These are phyloP conservation scores for Conops quadrifasciatus DNA, from an alignment of 2,888 invertebrate species.

Conservation along the genomic window DNA sequence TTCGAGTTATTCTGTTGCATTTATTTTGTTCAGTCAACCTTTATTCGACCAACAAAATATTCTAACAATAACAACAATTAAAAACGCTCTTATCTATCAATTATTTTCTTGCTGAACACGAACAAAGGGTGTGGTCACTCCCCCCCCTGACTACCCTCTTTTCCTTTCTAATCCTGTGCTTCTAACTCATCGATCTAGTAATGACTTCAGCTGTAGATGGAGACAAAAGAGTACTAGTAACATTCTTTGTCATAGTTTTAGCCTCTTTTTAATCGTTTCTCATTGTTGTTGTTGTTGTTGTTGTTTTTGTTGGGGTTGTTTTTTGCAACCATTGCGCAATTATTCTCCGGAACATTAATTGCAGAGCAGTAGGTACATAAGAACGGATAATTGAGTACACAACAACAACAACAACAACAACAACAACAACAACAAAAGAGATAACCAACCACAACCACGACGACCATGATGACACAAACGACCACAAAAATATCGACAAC, in stretches of 20 bases:
- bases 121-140: too few relatives aligned
- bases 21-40: background rate
- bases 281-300: background rate
- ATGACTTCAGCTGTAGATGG: too few relatives aligned
- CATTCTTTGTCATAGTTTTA: background rate
- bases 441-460: too few relatives aligned
- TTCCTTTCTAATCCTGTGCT: too few relatives aligned
- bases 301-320: background rate
- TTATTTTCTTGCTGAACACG: too few relatives aligned
- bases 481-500: too few relatives aligned
- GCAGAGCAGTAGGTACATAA: background rate
- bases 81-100: conserved; percentile 1
- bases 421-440: background rate
- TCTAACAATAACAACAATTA: conserved; percentile 16
- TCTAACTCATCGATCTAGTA: too few relatives aligned
- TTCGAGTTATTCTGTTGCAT: conserved; percentile 7
- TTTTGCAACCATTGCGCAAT: conserved; percentile 17
- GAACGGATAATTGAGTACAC: background rate
- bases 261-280: background rate
- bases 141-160: too few relatives aligned
- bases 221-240: too few relatives aligned
- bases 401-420: background rate
- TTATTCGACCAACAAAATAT: background rate
- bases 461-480: too few relatives aligned
- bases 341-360: conserved; percentile 1